Evolutionary conservation across 2,888 invertebrate species (phyloP).

Genomic region (Amphipoea lucens): DNA sequence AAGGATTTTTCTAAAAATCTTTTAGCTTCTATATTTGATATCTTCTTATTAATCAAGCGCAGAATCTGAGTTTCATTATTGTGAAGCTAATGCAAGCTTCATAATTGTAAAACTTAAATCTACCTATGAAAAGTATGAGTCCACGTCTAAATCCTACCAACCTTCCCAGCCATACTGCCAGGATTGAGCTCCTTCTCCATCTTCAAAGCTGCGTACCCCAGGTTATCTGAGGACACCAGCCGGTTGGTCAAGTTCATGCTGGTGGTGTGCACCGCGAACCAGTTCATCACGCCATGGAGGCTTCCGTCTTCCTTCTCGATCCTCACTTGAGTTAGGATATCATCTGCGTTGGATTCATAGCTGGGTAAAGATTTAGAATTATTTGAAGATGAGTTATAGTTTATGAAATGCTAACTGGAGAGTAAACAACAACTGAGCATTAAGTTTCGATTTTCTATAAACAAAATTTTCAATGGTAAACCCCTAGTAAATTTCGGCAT

Average conservation of each 20-base stretch:
- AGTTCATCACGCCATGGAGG: conserved; percentile 94
- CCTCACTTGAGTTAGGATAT: conserved; percentile 93
- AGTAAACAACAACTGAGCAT: background rate
- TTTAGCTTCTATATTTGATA: background rate
- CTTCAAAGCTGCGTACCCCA: conserved; percentile 94
- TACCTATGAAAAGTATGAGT: background rate
- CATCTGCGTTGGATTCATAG: conserved; percentile 93
- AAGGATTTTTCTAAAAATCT: background rate
- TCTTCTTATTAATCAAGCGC: background rate
- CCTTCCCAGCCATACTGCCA: conserved; percentile 84
- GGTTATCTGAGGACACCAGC: conserved; percentile 95
- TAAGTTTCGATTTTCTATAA: background rate
- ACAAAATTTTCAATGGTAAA: background rate
- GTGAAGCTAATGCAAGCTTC: background rate
- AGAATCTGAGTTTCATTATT: background rate
- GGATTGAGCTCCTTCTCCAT: conserved; percentile 93
- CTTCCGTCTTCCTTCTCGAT: conserved; percentile 89
- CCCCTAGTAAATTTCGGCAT: background rate
- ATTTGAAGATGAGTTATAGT: background rate
- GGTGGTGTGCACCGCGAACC: conserved; percentile 96
- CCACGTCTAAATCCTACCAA: conserved; percentile 52
- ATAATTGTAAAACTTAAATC: background rate
- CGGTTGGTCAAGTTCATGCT: conserved; percentile 96
- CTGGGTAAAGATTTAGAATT: conserved; percentile 81
- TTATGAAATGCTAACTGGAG: background rate